Evolutionary conservation across 2,888 invertebrate genomes (phyloP), one percentile per base, ranked within the genome.

Genomic region (Augiades crinisus): DNA sequence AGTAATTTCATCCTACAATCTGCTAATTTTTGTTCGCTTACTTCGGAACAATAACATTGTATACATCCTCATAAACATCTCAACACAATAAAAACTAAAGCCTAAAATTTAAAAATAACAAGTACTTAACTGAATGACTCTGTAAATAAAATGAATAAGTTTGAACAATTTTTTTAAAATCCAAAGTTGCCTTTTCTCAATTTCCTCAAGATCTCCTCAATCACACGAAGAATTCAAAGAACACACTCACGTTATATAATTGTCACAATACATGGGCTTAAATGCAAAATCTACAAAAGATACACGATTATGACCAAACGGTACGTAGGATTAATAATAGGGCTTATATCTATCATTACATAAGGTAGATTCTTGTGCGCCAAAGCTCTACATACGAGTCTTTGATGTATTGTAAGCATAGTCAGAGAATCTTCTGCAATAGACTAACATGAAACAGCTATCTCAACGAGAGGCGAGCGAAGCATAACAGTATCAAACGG

Each of bases 231-330:
- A 64, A 66, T 77, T 21, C 51, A 52, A 67, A 78, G 78, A 81
- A 78, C 81, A 86, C 85, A 81, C 77, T 78, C 79, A 85, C 84
- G 67, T 77, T 79, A 83, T 74, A 82, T 68, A 73, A 67, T 67
- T 63, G 67, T 80, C 85, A 87, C 84, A 80, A 86, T 88, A 88
- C 85, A 85, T 82, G 80, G 80, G 76, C 78, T 80, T 86, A 87
- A 75, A 87, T 85, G 83, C 78, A 83, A 87, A 83, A 81, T 73
- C 88, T 88, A 88, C 88, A 75, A 82, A 84, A 51, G 37, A 84
- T 75, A 86, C 75, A 81, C 80, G 84, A 84, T 84, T 86, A 85
- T 79, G 78, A 78, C 75, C 72, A 73, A 81, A 84, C 75, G 65
- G 78, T 83, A 80, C 75, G 78, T 78, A 79, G 76, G 78, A 76